Evolutionary conservation across 2,797 vertebrate genomes (phyloP), one percentile per base, ranked within the genome.

Genomic region (Sciaenops ocellatus): DNA sequence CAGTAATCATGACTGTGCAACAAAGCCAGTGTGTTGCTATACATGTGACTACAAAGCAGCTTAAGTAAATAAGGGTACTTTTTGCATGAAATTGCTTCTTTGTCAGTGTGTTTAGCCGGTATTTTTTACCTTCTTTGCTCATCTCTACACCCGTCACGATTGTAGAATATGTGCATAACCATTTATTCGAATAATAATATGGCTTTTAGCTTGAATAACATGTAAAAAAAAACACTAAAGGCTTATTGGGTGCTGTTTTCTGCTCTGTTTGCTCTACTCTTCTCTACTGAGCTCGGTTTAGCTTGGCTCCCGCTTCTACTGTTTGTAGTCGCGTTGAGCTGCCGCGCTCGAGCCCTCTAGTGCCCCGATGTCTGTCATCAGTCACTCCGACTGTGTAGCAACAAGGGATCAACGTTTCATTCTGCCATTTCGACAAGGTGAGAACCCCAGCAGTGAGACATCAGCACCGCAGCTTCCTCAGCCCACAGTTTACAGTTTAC

Each of bases 331-430:
- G 18, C 3, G 70, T 62, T 0, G 67, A 86, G 73, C 64, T 59
- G 70, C 77, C 4, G 61, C 20, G 20, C 55, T 78, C 55, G 0
- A 73, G 73, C 75, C 76, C 62, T 82, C 71, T 12, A 1, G 73
- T 76, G 79, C 76, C 71, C 65, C 2, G 10, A 38, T 72, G 78
- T 94, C 94, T 93, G 91, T 95, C 94, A 92, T 90, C 93, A 86
- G 90, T 88, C 88, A 85, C 90, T 93, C 84, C 38, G 80, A 3
- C 77, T 73, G 76, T 90, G 89, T 92, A 90, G 78, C 88, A 91
- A 92, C 87, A 92, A 92, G 88, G 85, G 90, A 90, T 94, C 93
- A 94, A 85, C 89, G 34, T 87, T 87, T 94, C 89, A 84, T 85
- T 88, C 85, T 85, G 54, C 79, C 86, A 79, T 91, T 89, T 87